Base-by-base conservation (phyloP, 92 coral and sea anemone species). In the Parazoanthus darwini region DNA sequence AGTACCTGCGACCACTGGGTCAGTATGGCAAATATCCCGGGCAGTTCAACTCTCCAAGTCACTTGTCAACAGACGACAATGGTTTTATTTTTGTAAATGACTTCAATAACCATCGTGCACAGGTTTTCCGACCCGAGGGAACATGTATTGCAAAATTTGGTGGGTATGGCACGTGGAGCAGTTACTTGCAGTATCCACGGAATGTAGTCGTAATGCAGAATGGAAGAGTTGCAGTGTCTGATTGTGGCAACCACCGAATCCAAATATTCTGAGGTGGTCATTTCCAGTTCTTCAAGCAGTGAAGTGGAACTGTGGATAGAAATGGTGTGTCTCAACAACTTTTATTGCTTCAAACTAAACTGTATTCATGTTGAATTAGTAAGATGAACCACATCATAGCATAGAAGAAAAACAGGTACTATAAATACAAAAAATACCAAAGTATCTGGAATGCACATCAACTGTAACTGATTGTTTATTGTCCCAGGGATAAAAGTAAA, bases 81-180 rank as follows among this genome's bases (percentile, higher is more conserved):
- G 93, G 93, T 0, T 91, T 91, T 23, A 86, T 91, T 46, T 70
- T 91, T 36, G 72, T 91, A 4, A 88, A 87, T 88, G 93, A 91
- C 79, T 65, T 84, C 16, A 79, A 26, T 13, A 76, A 78, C 63
- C 93, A 91, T 58, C 59, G 84, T 0, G 50, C 68, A 15, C 89
- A 91, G 70, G 89, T 91, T 65, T 50, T 88, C 39, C 77, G 54
- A 16, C 91, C 91, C 3, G 85, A 86, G 18, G 82, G 85, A 39
- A 72, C 71, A 10, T 85, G 74, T 35, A 15, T 90, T 39, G 78
- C 56, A 9, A 56, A 26, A 9, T 51, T 90, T 80, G 78, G 90
- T 58, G 83, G 82, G 4, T 10, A n/a, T 50, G 92, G 92, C 25
- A 74, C 20, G 23, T 56, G 70, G 67, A 44, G 73, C 26, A 85